A percentile compares a stretch with the other conserved stretches of the same genome.
These are phyloP conservation scores for Fistularia tabacaria DNA, from an alignment of 2,797 vertebrate species.

Conservation along the genomic window DNA sequence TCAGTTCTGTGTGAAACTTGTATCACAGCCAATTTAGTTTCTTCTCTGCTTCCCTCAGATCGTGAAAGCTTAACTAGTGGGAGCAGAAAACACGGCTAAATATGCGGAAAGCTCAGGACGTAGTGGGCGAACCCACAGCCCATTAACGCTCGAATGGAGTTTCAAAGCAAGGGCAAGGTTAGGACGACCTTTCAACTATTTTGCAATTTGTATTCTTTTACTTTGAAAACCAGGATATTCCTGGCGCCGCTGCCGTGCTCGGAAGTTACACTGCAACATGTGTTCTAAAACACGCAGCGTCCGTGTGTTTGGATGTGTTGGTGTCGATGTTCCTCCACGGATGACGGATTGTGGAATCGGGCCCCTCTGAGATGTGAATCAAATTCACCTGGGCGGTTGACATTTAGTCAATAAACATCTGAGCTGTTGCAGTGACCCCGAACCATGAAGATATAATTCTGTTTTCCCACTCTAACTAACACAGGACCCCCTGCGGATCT, in stretches of 20 bases:
- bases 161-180: too few species aligned
- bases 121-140: too few species aligned
- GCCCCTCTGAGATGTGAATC: constrained; percentile 83
- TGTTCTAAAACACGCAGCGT: constrained; percentile 28
- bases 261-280: constrained; percentile 3
- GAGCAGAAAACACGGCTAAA: too few species aligned
- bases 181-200: too few species aligned
- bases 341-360: constrained; percentile 66
- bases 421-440: constrained; percentile 83
- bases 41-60: too few species aligned
- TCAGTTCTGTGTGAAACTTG: too few species aligned
- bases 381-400: constrained; percentile 86
- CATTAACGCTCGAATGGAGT: too few species aligned
- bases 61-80: too few species aligned
- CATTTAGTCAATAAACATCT: constrained; percentile 90
- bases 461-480: constrained; percentile 57
- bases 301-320: constrained; percentile 32
- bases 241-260: not conserved
- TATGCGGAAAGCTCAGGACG: too few species aligned
- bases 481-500: constrained; percentile 55
- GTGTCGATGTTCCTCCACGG: constrained; percentile 56
- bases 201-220: too few species aligned
- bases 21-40: too few species aligned
- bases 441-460: constrained; percentile 70
- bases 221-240: not conserved